Evolutionary conservation across 2,888 invertebrate species (phyloP).

Genomic region (Mechanitis mazaeus): DNA sequence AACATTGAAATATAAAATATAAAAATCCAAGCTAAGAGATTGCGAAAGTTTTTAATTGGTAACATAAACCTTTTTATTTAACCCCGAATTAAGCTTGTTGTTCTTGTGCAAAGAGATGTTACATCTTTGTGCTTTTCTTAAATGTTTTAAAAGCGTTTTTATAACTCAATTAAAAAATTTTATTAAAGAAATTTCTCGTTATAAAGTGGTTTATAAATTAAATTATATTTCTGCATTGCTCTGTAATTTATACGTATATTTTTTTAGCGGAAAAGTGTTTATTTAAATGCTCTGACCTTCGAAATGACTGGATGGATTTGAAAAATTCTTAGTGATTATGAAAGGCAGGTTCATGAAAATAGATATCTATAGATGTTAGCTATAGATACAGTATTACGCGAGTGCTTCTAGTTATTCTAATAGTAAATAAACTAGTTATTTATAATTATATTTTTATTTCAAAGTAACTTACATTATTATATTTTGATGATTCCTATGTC

Average conservation of each 20-base stretch:
- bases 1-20: too few relatives aligned
- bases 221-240: neutral
- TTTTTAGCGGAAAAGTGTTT: too few relatives aligned
- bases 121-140: constrained; percentile 11
- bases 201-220: neutral
- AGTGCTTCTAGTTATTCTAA: too few relatives aligned
- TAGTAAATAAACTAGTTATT: neutral
- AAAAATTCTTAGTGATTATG: too few relatives aligned
- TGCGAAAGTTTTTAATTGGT: constrained; percentile 23
- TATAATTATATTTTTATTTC: neutral
- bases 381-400: too few relatives aligned
- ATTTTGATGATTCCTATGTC: too few relatives aligned
- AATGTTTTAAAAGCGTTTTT: neutral
- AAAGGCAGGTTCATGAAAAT: too few relatives aligned
- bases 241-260: neutral
- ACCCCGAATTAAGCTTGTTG: constrained; percentile 13
- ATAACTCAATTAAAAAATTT: neutral
- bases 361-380: too few relatives aligned
- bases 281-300: too few relatives aligned
- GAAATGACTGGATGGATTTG: too few relatives aligned
- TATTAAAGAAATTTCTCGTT: neutral
- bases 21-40: neutral
- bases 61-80: constrained; percentile 17
- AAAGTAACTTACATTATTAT: too few relatives aligned
- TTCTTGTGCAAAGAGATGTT: constrained; percentile 13